A percentile compares a stretch with the other conserved stretches of the same genome.
phyloP scores from a whole-genome alignment of 2,797 vertebrate species.

The Leptoclinus maculatus region DNA sequence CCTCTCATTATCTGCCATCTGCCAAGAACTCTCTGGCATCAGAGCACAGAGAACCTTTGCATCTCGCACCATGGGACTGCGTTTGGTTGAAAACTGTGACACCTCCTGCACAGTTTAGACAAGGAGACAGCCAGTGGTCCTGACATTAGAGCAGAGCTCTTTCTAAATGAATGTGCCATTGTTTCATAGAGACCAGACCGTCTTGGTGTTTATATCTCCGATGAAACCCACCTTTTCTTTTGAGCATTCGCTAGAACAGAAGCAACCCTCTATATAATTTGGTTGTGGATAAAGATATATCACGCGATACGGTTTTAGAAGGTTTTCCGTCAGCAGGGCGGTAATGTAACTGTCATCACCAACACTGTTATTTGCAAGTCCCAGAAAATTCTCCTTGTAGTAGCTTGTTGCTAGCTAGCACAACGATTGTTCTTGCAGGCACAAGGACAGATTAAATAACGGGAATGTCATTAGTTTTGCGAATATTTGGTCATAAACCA shows the following conservation, averaged over 20 bases:
- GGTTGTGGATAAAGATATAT: conserved; percentile 11
- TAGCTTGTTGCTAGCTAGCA: background rate
- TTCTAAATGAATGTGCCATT: conserved; percentile 23
- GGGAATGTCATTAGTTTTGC: background rate
- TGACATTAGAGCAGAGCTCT: conserved; percentile 10
- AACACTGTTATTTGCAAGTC: background rate
- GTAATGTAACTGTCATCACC: conserved; percentile 24
- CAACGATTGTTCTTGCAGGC: background rate
- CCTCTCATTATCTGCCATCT: conserved; percentile 41
- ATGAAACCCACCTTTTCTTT: conserved; percentile 1
- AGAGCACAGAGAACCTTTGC: conserved; percentile 26
- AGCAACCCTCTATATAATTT: conserved; percentile 1
- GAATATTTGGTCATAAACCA: background rate
- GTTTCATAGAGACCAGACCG: conserved; percentile 42
- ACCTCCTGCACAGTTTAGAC: conserved; percentile 35
- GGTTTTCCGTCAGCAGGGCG: background rate
- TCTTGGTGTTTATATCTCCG: background rate
- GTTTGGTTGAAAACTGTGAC: conserved; percentile 21
- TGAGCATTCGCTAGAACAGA: conserved; percentile 16
- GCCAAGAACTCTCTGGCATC: conserved; percentile 13
- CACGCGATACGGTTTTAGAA: background rate
- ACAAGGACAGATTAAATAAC: background rate
- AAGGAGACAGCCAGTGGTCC: conserved; percentile 22
- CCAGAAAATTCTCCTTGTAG: background rate
- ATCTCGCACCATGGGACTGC: conserved; percentile 7